A percentile compares a stretch with the other conserved stretches of the same genome.
phyloP scores from a whole-genome alignment of 2,888 invertebrate species.

The Urechis unicinctus region DNA sequence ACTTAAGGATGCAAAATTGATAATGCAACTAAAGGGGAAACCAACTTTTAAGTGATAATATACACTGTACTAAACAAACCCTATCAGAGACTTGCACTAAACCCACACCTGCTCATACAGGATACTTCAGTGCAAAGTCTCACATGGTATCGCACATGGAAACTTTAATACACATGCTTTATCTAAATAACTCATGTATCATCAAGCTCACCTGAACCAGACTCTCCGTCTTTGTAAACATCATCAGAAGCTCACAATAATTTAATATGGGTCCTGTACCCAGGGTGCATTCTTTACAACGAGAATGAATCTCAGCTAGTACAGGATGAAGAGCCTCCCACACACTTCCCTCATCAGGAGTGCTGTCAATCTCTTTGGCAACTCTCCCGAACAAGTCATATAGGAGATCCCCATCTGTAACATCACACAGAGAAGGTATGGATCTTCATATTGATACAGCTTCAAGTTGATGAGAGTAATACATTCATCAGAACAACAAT shows the following conservation, averaged over 20 bases:
- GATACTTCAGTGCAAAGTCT: no score
- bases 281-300: slow-evolving; percentile 3
- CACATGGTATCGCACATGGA: neutral
- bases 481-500: neutral
- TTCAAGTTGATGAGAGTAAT: no score
- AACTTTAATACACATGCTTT: neutral
- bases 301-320: slow-evolving; percentile 6
- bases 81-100: no score
- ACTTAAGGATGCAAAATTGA: neutral
- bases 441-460: neutral
- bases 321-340: slow-evolving; percentile 12
- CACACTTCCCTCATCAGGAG: slow-evolving; percentile 28
- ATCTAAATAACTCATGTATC: neutral
- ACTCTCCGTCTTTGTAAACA: slow-evolving; percentile 31
- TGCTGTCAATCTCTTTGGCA: slow-evolving; percentile 27
- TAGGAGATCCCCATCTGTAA: slow-evolving; percentile 17
- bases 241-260: slow-evolving; percentile 23
- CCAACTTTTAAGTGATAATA: no score
- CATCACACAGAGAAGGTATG: neutral
- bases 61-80: no score
- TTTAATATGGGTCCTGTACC: slow-evolving; percentile 2
- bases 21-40: no score
- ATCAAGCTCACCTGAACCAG: slow-evolving; percentile 31
- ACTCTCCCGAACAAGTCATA: slow-evolving; percentile 29
- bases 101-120: no score